A percentile compares a stretch with the other conserved stretches of the same genome.
Evolutionary conservation across 1,140 invertebrate species (phyloP).

Genomic region (Planococcus citri): DNA sequence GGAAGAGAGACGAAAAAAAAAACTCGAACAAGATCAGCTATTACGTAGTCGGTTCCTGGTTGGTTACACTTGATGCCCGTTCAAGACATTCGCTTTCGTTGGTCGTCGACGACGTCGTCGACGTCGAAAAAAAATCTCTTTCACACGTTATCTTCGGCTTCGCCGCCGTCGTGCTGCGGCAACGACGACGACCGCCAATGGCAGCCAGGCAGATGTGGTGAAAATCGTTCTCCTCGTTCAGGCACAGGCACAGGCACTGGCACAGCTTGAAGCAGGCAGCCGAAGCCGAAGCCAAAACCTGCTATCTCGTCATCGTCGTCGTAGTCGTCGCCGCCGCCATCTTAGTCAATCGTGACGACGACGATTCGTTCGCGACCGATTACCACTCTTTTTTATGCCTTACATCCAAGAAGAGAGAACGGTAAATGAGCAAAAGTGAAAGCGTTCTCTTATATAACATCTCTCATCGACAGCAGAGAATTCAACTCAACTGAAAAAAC

Average conservation of each 20-base stretch:
- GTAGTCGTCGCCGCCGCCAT: too few relatives aligned
- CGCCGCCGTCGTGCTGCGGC: too few relatives aligned
- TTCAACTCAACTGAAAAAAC: conserved; percentile 19
- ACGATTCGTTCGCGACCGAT: not conserved
- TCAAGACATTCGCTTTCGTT: not conserved
- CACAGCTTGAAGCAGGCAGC: too few relatives aligned
- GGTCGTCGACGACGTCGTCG: not conserved
- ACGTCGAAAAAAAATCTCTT: too few relatives aligned
- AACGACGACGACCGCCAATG: too few relatives aligned
- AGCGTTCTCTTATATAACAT: not conserved
- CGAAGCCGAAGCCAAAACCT: too few relatives aligned
- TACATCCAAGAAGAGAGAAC: conserved; percentile 9
- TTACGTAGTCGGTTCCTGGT: conserved; percentile 7
- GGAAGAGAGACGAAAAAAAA: not conserved
- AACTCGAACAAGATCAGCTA: not conserved
- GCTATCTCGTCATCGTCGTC: too few relatives aligned
- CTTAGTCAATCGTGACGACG: not conserved
- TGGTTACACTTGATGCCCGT: conserved; percentile 6
- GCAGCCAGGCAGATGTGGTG: too few relatives aligned
- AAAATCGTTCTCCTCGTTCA: too few relatives aligned
- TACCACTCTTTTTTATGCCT: not conserved
- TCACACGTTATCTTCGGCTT: too few relatives aligned
- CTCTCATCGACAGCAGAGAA: not conserved
- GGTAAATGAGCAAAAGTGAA: conserved; percentile 13
- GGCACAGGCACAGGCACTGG: too few relatives aligned